Evolutionary conservation across 2,888 invertebrate species (phyloP).

Genomic region (Eupithecia centaureata): DNA sequence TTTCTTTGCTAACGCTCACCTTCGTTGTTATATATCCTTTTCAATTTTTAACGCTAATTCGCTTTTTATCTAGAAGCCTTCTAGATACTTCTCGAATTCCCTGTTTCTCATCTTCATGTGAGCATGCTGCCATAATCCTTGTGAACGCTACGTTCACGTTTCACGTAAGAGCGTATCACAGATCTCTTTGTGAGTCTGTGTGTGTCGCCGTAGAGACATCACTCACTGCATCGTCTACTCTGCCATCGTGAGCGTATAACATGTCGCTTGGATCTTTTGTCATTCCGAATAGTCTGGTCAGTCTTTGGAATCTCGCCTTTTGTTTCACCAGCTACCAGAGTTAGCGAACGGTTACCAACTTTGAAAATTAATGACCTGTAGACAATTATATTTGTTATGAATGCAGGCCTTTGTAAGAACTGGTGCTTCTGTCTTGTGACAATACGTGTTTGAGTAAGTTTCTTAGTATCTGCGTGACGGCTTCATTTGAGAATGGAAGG

Average conservation of each 20-base stretch:
- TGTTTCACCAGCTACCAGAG: conserved; percentile 56
- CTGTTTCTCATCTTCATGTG: neutral
- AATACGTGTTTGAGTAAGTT: conserved; percentile 38
- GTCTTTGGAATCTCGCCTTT: conserved; percentile 50
- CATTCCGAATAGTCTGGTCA: conserved; percentile 59
- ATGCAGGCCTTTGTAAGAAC: conserved; percentile 52
- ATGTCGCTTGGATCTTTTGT: conserved; percentile 63
- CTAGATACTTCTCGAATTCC: conserved; percentile 1
- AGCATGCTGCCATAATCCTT: neutral
- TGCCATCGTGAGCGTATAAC: conserved; percentile 54
- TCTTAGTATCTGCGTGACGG: conserved; percentile 17
- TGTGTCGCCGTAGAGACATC: conserved; percentile 35
- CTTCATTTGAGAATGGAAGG: conserved; percentile 15
- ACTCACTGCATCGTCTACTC: conserved; percentile 8
- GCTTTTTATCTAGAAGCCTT: neutral
- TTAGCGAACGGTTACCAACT: conserved; percentile 66
- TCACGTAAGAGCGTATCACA: neutral
- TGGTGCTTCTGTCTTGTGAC: conserved; percentile 47
- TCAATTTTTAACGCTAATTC: too few relatives aligned
- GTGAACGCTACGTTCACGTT: neutral
- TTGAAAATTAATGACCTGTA: conserved; percentile 78
- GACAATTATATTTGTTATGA: conserved; percentile 56
- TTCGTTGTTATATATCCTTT: too few relatives aligned
- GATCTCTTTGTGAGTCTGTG: conserved; percentile 15
- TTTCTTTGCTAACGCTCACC: too few relatives aligned